Base-by-base conservation (phyloP, 2,797 vertebrate genomes). In the Coregonus suidteri region DNA sequence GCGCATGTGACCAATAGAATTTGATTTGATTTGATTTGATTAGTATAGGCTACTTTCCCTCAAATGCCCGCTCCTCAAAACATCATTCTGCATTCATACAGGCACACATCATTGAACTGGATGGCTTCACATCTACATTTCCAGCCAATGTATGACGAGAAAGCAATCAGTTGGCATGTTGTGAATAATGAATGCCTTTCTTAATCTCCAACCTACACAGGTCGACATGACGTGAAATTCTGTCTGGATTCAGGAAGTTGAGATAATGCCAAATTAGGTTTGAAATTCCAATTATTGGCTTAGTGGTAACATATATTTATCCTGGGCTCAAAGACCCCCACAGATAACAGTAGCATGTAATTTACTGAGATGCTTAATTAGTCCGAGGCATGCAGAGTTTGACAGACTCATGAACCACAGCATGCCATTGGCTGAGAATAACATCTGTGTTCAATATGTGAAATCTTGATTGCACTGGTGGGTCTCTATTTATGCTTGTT, bases 281-380 rank as follows among this genome's bases (percentile, higher is more conserved):
- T 70, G 25, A 51, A 75, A 75, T 79, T 72, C 75, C n/a, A 72
- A 74, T 15, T 79, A 75, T 81, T 83, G 77, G 9, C 74, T 68
- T 79, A 67, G 76, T 77, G 74, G 79, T 80, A 72, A 77, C 25
- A 78, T 72, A 80, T 75, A 76, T 70, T 75, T 77, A 34, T 79
- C 74, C 75, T 77, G 56, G 74, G 37, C 73, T 82, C 69, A 81
- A 73, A 71, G 51, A 75, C 67, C 20, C 51, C 62, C 52, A 68
- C 54, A 79, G 78, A 83, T 85, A 85, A 84, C 81, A 35, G 47
- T 75, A 79, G 75, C 74, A 67, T 54, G 73, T 35, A 77, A 78
- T 77, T 82, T 65, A 76, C 16, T 62, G 68, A 70, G 77, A 73
- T 70, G 69, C 75, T 79, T 83, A 86, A 84, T 83, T 78, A 74